phyloP scores from a whole-genome alignment of 2,113 vertebrate species.

The Neodon shergylaensis region DNA sequence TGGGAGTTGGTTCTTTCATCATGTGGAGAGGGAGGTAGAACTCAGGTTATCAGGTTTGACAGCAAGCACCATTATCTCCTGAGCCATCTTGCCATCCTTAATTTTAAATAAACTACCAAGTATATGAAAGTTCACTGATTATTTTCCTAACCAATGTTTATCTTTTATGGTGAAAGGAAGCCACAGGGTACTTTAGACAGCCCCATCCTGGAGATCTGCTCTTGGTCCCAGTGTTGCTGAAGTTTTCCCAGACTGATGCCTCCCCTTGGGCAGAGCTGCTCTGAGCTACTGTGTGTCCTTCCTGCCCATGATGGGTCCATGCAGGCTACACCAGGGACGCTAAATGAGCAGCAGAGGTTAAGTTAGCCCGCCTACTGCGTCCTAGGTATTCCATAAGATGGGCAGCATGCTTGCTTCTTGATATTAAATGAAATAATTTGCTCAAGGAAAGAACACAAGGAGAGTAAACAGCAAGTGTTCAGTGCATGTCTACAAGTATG shows the following conservation, averaged over 20 bases:
- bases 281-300: fast-evolving
- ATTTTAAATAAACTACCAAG: not conserved
- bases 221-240: fast-evolving
- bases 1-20: too few species aligned
- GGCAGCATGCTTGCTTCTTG: not conserved
- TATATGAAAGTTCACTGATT: not conserved
- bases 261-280: not conserved
- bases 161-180: not conserved
- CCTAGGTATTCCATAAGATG: not conserved
- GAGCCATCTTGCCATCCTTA: not conserved
- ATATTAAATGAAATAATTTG: not conserved
- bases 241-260: fast-evolving
- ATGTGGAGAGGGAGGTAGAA: not conserved
- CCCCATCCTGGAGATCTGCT: too few species aligned
- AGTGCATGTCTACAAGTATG: fast-evolving
- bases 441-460: too few species aligned
- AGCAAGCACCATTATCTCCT: too few species aligned
- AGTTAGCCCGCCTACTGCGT: not conserved
- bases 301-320: not conserved
- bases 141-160: slow-evolving; percentile 9
- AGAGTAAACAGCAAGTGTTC: not conserved
- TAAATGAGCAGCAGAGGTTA: not conserved
- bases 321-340: not conserved
- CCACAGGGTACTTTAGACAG: not conserved
- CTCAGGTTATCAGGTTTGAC: too few species aligned